These are phyloP conservation scores for Propithecus coquereli DNA, from an alignment of 2,113 vertebrate genomes.

Conservation along the genomic window DNA sequence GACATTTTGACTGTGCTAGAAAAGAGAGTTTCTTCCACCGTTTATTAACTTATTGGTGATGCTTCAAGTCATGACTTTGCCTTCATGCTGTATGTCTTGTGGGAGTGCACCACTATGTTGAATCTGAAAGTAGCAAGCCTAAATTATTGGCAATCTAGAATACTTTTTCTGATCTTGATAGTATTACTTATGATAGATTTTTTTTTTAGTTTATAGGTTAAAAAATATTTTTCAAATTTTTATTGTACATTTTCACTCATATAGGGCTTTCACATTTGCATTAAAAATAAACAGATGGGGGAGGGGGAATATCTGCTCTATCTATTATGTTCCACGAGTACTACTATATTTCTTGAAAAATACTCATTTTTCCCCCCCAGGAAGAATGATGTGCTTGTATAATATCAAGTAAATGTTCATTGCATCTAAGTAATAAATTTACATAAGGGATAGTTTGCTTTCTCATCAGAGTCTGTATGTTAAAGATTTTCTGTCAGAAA, in stretches of 20 bases:
- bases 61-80: background rate
- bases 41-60: background rate
- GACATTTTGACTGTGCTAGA: background rate
- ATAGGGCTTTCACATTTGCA: background rate
- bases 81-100: background rate
- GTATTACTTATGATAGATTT: background rate
- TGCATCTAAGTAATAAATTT: constrained; percentile 67
- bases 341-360: background rate
- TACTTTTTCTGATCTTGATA: constrained; percentile 51
- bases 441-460: constrained; percentile 58
- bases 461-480: constrained; percentile 37
- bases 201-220: background rate
- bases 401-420: constrained; percentile 36
- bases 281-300: background rate
- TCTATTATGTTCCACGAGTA: background rate
- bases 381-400: constrained; percentile 45
- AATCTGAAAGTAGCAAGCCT: constrained; percentile 32
- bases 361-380: background rate
- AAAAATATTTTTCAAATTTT: background rate
- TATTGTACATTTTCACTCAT: constrained; percentile 3
- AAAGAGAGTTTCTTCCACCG: background rate
- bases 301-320: background rate
- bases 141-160: background rate
- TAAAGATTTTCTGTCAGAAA: constrained; percentile 79
- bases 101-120: background rate